Evolutionary conservation across 1,140 invertebrate species (phyloP).

Genomic region (Agrypnia vestita): DNA sequence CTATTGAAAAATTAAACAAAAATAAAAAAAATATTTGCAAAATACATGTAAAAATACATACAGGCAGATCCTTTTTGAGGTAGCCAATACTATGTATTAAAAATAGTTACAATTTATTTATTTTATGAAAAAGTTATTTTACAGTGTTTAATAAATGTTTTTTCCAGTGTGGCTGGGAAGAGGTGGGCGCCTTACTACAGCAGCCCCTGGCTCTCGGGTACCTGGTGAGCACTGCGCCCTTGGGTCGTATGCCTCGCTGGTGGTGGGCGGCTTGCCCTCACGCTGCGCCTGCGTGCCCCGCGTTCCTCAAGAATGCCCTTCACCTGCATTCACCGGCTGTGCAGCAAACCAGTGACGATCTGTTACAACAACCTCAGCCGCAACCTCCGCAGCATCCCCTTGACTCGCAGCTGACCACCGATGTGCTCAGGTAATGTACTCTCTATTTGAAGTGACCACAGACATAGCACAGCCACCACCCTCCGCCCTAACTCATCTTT

Average conservation of each 20-base stretch:
- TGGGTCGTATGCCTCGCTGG: slow-evolving; percentile 95
- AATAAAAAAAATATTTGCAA: no score
- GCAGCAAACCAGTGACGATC: slow-evolving; percentile 77
- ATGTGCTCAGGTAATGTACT: slow-evolving; percentile 89
- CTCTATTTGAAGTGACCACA: no score
- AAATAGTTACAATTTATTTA: no score
- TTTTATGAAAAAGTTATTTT: no score
- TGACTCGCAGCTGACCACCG: slow-evolving; percentile 95
- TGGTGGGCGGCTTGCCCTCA: slow-evolving; percentile 97
- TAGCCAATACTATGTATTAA: no score
- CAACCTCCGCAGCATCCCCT: slow-evolving; percentile 90
- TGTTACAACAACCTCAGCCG: slow-evolving; percentile 71
- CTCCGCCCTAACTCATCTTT: slow-evolving; percentile 41
- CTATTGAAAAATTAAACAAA: no score
- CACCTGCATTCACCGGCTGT: slow-evolving; percentile 94
- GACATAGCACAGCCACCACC: background rate
- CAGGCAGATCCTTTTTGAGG: no score
- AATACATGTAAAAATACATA: no score
- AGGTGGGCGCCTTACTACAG: slow-evolving; percentile 92
- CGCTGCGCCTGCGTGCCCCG: slow-evolving; percentile 89
- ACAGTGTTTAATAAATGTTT: background rate
- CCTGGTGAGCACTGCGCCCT: slow-evolving; percentile 96
- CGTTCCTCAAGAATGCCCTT: slow-evolving; percentile 96
- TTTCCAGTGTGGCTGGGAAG: slow-evolving; percentile 75
- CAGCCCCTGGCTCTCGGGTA: slow-evolving; percentile 99